Base-by-base conservation (phyloP, 2,113 vertebrate species). In the Polypterus senegalus region DNA sequence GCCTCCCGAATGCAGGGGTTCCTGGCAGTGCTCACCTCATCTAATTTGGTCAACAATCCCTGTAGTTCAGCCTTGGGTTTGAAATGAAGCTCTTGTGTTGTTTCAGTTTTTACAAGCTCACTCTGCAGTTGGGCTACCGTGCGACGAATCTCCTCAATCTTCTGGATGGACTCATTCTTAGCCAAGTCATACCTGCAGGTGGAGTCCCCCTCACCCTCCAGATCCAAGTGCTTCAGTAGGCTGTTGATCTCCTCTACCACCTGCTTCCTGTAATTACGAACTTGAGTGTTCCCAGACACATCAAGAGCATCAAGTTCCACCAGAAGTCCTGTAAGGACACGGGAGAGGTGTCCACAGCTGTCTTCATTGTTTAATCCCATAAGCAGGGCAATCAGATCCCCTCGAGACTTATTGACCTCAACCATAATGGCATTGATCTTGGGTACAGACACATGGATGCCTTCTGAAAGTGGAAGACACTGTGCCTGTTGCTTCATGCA, bases 1-100 rank as follows among this genome's bases (percentile, higher is more conserved):
- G 94, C 95, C 75, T 99, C 94, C 47, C 95, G 80, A 77, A 99
- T 97, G 70, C 94, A 98, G 7, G 95, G 94, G 77, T 99, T 98
- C 61, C 83, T 90, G 49, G 87, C 93, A 0, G 87, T 83, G 68
- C 91, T 91, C 64, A 99, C 91, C 73, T 94, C 86, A 70, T 99
- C 96, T 67, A 97, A 78, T 59, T 79, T 83, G 0, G 86, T 85
- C 4, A 97, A 91, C 48, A 99, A 78, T 59, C 87, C 82, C 77
- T 97, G 96, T 67, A 99, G 69, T 66, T 97, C 93, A 0, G 88
- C 82, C 65, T 94, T 94, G 68, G 85, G 85, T 65, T 86, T 78
- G 79, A 91, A 81, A 71, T 84, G 81, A 47, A 90, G 67, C 9
- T 97, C 92, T 0, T 87, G 81, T 51, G 82, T 68, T 2, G 73